Base-by-base conservation (phyloP, 1,140 invertebrate genomes). In the Contarinia nasturtii region DNA sequence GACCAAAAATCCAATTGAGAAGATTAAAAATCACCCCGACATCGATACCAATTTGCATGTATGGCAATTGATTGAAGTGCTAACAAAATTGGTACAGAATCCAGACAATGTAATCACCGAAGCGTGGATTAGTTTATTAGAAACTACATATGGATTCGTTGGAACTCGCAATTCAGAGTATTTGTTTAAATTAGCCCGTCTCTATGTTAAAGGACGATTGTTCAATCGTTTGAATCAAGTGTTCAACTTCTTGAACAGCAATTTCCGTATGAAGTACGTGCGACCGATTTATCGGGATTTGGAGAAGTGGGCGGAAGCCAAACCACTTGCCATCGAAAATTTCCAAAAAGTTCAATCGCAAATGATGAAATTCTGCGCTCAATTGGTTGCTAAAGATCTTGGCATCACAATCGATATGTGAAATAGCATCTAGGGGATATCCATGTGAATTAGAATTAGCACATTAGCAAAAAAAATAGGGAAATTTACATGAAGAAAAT, bases 221-320 rank as follows among this genome's bases (percentile, higher is more conserved):
- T 57, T 73, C 42, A 66, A 74, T 0, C 74, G 76, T 53, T 65
- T 93, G 33, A 58, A 70, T 12, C 64, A 71, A 27, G 78, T 79
- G 8, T 67, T 93, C 18, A 56, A 76, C 2, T 92, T 92, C 70
- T 75, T 88, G 2, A 87, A 79, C 49, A 69, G 75, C 19, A 76
- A 87, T 58, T 89, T 90, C 45, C 73, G 91, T 49, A 87, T 94
- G 82, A 94, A 94, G 59, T 94, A 79, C 69, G 78, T 87, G 0
- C 68, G 85, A 43, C 87, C 88, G 14, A 71, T 94, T 42, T 93
- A 88, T 61, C 78, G 85, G 51, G 86, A 87, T 56, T 63, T 91
- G n/a, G 86, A 81, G 53, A 70, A 65, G 1, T 92, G 87, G 87
- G 71, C 79, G 48, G 75, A 75, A 47, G 72, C 75, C 1, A 70